phyloP scores from a whole-genome alignment of 1,140 invertebrate genomes.

The Drosophila yakuba region DNA sequence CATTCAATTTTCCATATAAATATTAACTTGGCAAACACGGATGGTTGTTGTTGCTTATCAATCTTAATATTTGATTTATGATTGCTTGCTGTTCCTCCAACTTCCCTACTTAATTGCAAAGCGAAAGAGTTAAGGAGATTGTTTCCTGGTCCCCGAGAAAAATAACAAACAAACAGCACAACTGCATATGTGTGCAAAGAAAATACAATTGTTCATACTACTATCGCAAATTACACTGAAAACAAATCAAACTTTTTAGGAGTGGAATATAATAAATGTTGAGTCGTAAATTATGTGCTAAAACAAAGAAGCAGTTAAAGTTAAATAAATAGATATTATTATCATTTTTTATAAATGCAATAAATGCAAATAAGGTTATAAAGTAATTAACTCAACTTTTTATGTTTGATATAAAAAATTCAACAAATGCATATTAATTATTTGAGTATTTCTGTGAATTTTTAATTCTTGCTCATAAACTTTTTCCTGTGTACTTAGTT shows the following conservation, averaged over 20 bases:
- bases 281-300: too few species aligned
- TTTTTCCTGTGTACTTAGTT: constrained; percentile 6
- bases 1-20: background rate
- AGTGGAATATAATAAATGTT: too few species aligned
- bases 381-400: too few species aligned
- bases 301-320: too few species aligned
- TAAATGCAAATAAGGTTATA: too few species aligned
- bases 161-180: constrained; percentile 31
- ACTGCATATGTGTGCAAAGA: constrained; percentile 34
- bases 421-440: too few species aligned
- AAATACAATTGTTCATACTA: constrained; percentile 32
- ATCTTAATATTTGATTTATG: constrained; percentile 45
- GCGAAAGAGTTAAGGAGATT: constrained; percentile 40
- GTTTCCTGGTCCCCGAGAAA: constrained; percentile 43
- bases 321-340: too few species aligned
- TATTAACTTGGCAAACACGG: background rate
- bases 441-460: background rate
- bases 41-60: constrained; percentile 27
- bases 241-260: too few species aligned
- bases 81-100: constrained; percentile 20
- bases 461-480: background rate
- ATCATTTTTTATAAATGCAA: too few species aligned
- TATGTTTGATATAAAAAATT: too few species aligned
- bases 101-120: constrained; percentile 40
- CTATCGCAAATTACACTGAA: constrained; percentile 1